Base-by-base conservation (phyloP, 2,797 vertebrate genomes). In the Chrysocyon brachyurus region DNA sequence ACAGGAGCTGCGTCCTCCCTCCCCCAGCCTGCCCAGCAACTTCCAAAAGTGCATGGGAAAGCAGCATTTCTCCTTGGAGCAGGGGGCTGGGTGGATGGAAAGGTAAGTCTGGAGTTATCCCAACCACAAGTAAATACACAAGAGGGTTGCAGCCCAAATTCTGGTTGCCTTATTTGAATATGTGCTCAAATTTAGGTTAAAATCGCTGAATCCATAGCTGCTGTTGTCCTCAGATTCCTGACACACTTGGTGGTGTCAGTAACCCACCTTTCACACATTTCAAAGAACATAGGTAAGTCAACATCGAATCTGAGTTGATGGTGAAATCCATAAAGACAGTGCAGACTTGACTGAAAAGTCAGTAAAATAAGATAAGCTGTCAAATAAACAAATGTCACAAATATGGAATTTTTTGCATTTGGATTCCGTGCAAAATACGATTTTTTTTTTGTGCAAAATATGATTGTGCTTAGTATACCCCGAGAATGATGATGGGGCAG, bases 241-340 rank as follows among this genome's bases (percentile, higher is more conserved):
- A 14, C n/a, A 6, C 66, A 28, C 28, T 31, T 8, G 77, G 26
- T 33, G 52, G 2, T 36, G 3, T 79, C 3, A 8, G 0, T 21
- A 52, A 31, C 6, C 12, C 12, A 4, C 24, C 2, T 72, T 24
- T 24, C 56, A 6, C 2, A 0, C 1, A 2, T 40, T 63, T 26
- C 31, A n/a, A n/a, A 26, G 15, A 33, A 72, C 46, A 33, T 33
- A 21, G 10, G 46, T 17, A 26, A 82, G 24, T 49, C 19, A 21
- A 17, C 36, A 6, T 11, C 0, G 10, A 28, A 6, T 49, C 12
- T 4, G 22, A 73, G 40, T 61, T 12, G 2, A 17, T 19, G 78
- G 54, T 15, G 15, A 24, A 21, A 36, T 72, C 82, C 66, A 28
- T 28, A 4, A 16, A 90, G 11, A 40, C 21, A 9, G 26, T n/a